Conservation (phyloP, 2,113 vertebrate genomes). For the Nothocercus julius region DNA sequence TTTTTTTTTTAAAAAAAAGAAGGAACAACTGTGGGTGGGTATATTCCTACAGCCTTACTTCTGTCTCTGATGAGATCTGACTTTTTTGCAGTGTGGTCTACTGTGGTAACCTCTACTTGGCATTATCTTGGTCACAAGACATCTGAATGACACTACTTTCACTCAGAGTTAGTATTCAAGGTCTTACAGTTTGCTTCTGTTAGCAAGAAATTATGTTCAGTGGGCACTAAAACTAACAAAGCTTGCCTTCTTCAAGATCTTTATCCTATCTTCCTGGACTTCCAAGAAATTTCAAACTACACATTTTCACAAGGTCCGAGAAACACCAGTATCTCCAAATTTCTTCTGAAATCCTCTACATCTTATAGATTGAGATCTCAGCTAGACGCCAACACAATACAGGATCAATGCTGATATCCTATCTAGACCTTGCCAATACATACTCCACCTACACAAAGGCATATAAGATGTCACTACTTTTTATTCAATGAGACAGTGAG, state of each 20-base stretch:
- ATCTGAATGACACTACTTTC: background rate
- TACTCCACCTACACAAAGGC: too few species aligned
- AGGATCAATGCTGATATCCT: background rate
- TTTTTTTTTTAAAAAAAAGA: background rate
- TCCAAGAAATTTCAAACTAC: background rate
- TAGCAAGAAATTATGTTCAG: background rate
- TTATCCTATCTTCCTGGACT: background rate
- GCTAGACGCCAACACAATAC: fast-evolving
- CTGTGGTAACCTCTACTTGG: background rate
- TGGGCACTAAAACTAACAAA: background rate
- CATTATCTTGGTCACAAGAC: background rate
- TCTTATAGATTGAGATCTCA: background rate
- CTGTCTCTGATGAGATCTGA: background rate
- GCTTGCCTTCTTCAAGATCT: background rate
- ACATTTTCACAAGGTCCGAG: background rate
- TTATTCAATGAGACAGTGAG: background rate
- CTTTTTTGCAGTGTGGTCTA: fast-evolving
- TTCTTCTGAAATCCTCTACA: background rate
- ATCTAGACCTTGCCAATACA: background rate
- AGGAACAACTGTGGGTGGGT: fast-evolving
- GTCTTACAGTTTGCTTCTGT: background rate
- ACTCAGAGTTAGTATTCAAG: background rate
- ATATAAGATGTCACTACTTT: background rate
- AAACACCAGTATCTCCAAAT: background rate
- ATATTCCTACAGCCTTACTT: background rate